Evolutionary conservation across 2,888 invertebrate species (phyloP).

Genomic region (Mythimna ferrago): DNA sequence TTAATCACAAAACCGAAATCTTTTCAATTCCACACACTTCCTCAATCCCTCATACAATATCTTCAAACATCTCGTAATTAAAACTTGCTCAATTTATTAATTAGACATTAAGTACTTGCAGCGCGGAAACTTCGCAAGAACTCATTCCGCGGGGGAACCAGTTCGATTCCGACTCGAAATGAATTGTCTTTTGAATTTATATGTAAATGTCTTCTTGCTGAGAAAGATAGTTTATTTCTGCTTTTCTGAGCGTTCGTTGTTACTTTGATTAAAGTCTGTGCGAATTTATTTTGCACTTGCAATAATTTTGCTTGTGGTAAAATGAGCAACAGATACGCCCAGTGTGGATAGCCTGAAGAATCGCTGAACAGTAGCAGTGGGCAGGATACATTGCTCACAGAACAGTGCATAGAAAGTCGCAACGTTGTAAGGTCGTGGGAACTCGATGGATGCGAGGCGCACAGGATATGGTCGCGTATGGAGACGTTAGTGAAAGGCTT

Average conservation of each 20-base stretch:
- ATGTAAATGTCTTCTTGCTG: constrained; percentile 74
- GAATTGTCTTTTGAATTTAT: constrained; percentile 79
- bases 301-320: constrained; percentile 39
- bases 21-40: constrained; percentile 28
- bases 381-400: no score
- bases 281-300: constrained; percentile 60
- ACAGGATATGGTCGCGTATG: no score
- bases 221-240: constrained; percentile 74
- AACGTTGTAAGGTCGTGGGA: no score
- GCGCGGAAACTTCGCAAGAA: constrained; percentile 68
- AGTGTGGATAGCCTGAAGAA: no score
- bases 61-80: constrained; percentile 64
- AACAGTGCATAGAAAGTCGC: no score
- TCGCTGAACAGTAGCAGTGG: no score
- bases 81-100: constrained; percentile 71
- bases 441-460: no score
- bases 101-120: constrained; percentile 72
- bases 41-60: constrained; percentile 46
- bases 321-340: constrained; percentile 36
- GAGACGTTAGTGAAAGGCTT: no score
- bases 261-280: constrained; percentile 54
- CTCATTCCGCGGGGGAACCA: constrained; percentile 69
- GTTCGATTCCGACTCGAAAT: constrained; percentile 76
- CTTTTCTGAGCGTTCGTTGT: constrained; percentile 62
- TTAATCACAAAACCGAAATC: constrained; percentile 11